Evolutionary conservation across 2,888 invertebrate genomes (phyloP).

Genomic region (Plebejus argus): DNA sequence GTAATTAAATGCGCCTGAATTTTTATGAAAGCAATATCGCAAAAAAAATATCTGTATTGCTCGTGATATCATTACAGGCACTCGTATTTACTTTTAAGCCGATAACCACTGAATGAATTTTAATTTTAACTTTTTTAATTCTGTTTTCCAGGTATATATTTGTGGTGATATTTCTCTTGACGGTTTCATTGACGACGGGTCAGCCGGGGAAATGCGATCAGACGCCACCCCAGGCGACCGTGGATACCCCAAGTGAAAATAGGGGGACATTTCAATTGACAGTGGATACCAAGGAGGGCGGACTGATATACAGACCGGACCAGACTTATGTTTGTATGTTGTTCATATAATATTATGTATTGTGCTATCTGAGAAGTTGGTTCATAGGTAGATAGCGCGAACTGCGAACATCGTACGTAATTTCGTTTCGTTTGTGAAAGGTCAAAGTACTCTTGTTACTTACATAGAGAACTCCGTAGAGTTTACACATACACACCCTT

Average conservation of each 20-base stretch:
- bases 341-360: no score
- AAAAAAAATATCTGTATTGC: constrained; percentile 17
- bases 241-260: constrained; percentile 54
- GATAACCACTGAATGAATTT: background rate
- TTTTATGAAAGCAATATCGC: constrained; percentile 1
- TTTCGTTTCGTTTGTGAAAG: no score
- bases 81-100: constrained; percentile 11
- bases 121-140: background rate
- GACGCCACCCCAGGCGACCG: constrained; percentile 55
- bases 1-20: background rate
- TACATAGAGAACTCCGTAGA: no score
- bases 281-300: constrained; percentile 52
- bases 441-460: no score
- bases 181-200: constrained; percentile 41
- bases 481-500: no score
- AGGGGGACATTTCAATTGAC: constrained; percentile 55
- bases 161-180: background rate
- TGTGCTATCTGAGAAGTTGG: no score
- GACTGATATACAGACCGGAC: constrained; percentile 54
- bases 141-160: constrained; percentile 6
- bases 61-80: constrained; percentile 35
- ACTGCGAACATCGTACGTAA: no score
- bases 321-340: constrained; percentile 71
- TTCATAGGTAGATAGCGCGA: no score
- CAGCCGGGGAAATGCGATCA: constrained; percentile 63